A percentile compares a stretch with the other conserved stretches of the same genome.
Evolutionary conservation across 2,888 invertebrate species (phyloP).

Genomic region (Terebella lapidaria): DNA sequence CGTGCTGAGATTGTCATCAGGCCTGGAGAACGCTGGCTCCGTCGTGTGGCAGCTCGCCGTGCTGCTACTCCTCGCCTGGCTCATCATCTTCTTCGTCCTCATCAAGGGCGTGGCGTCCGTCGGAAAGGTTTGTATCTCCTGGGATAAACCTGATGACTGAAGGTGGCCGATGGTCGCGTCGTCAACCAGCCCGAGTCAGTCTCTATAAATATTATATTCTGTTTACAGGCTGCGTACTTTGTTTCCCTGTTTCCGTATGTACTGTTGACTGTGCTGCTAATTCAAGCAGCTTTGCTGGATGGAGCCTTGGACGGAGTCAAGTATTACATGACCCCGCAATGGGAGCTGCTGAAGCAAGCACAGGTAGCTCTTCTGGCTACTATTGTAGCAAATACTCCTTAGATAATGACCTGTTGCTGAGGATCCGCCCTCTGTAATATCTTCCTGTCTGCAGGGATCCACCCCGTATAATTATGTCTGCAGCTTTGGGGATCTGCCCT

Average conservation of each 20-base stretch:
- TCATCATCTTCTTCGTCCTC: constrained; percentile 43
- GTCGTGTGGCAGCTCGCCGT: constrained; percentile 45
- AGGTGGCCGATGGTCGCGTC: no score
- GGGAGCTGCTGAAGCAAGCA: constrained; percentile 59
- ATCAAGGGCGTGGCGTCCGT: constrained; percentile 51
- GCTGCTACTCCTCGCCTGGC: constrained; percentile 47
- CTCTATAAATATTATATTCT: background rate
- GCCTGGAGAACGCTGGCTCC: constrained; percentile 38
- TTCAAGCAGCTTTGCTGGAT: constrained; percentile 73
- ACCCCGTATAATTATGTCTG: no score
- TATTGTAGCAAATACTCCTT: no score
- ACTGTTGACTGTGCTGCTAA: constrained; percentile 62
- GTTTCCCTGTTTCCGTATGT: constrained; percentile 55
- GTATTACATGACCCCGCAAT: constrained; percentile 75
- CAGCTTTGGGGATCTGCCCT: no score
- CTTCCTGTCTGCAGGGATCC: no score
- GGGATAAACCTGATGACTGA: no score
- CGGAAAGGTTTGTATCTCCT: constrained; percentile 51
- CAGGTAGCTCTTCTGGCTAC: no score
- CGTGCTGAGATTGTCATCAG: constrained; percentile 39
- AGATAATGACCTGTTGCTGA: no score
- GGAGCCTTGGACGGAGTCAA: constrained; percentile 73
- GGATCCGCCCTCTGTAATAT: no score
- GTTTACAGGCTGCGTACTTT: constrained; percentile 54
- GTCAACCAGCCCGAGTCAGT: no score